These are phyloP conservation scores for Nothocercus nigrocapillus DNA, from an alignment of 2,113 vertebrate species.

Conservation along the genomic window DNA sequence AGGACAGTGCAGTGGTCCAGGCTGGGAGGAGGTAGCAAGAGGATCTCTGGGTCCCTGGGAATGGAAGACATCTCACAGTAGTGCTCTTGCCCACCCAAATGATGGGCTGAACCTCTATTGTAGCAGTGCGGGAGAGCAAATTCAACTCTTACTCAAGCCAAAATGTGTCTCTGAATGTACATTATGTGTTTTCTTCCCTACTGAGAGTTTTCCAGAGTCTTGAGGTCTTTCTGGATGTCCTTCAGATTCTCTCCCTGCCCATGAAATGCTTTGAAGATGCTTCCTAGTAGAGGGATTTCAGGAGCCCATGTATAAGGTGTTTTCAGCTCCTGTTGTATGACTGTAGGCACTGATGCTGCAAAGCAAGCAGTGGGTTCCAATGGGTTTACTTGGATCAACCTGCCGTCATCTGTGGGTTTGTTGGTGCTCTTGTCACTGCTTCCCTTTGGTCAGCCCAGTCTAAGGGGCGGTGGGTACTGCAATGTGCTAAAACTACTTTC, in stretches of 20 bases:
- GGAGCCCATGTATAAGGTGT: too few relatives aligned
- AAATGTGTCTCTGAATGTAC: not conserved
- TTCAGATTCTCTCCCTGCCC: not conserved
- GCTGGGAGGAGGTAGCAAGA: not conserved
- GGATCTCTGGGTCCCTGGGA: fast-evolving
- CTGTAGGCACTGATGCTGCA: too few relatives aligned
- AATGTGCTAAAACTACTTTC: not conserved
- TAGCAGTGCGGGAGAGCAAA: not conserved
- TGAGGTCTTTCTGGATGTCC: not conserved
- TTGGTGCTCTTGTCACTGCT: not conserved
- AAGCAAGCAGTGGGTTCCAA: too few relatives aligned
- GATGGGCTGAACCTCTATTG: not conserved
- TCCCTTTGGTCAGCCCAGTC: not conserved
- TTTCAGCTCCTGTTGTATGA: too few relatives aligned
- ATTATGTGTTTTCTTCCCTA: not conserved
- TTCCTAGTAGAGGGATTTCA: too few relatives aligned
- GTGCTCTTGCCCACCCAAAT: not conserved
- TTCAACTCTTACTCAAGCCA: not conserved
- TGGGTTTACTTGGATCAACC: not conserved
- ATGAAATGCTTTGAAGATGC: not conserved
- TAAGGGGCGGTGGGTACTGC: not conserved
- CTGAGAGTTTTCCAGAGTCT: not conserved
- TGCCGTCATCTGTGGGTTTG: not conserved
- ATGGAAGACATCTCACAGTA: not conserved
- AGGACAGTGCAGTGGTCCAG: not conserved